Percentiles rank a stretch among this genome's conserved stretches.
Evolutionary conservation across 2,113 vertebrate genomes (phyloP).

Genomic region (Chaenogobius annularis): DNA sequence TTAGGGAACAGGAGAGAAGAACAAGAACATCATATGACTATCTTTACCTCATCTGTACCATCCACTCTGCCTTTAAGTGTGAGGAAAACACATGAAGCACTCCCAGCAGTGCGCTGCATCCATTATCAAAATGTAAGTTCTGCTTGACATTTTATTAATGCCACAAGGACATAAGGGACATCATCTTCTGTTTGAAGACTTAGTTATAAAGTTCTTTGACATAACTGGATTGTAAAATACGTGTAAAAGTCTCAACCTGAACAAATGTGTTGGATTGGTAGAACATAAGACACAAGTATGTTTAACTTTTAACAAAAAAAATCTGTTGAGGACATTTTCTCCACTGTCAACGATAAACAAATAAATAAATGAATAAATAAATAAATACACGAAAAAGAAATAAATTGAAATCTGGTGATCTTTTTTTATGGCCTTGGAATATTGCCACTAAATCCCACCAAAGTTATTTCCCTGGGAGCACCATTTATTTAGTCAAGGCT

Average conservation of each 20-base stretch:
- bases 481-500: conserved; percentile 75
- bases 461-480: conserved; percentile 67
- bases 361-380: not conserved
- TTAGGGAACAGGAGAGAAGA: not conserved
- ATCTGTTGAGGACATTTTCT: no score
- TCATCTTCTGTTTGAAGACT: not conserved
- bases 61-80: not conserved
- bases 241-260: not conserved
- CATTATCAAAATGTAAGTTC: not conserved
- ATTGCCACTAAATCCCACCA: conserved; percentile 64
- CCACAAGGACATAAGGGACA: not conserved
- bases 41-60: not conserved
- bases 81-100: not conserved
- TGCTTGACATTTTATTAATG: conserved; percentile 1
- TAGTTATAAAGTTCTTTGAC: not conserved
- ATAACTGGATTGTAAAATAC: not conserved
- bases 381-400: not conserved
- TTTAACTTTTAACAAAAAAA: no score
- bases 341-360: not conserved
- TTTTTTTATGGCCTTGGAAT: conserved; percentile 59
- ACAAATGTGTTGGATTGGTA: not conserved
- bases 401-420: conserved; percentile 22
- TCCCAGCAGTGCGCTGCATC: not conserved
- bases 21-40: not conserved
- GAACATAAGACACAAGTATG: not conserved